Base-by-base conservation (phyloP, 1,140 invertebrate genomes). In the Lepidotrigona ventralis region DNA sequence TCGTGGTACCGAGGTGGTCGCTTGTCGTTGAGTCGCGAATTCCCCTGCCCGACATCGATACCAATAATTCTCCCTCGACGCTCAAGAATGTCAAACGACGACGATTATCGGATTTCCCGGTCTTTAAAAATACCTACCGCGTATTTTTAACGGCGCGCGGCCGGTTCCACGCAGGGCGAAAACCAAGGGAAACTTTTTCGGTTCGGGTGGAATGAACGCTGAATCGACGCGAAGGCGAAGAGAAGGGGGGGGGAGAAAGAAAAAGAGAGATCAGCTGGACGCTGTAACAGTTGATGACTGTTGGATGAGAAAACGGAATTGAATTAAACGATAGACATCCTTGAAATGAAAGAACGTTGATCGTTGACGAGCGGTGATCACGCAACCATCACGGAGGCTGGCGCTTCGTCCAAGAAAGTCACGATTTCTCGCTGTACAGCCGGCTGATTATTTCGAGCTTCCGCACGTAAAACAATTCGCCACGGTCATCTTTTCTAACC, bases 21-120 rank as follows among this genome's bases (percentile, higher is more conserved):
- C 21, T 77, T 39, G 75, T 78, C 64, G 60, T 78, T 69, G 60
- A 81, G 84, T 69, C 33, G 77, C 54, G 9, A 84, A 81, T 87
- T 87, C 78, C 85, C 26, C 17, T 53, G 9, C 26, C 17, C 58
- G 9, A 54, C 21, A 51, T 74, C 68, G 60, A 83, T 81, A 87
- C 73, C 69, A 74, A 86, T 39, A 39, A 39, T 84, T 73, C 46
- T 11, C 46, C 8, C 5, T 9, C 76, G 53, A 60, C 58, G 19
- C n/a, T 58, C 46, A 63, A 26, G 82, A 87, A 87, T 87, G 71
- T 26, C 76, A 74, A 77, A 74, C 66, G 46, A 1, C 29, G 15
- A 26, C 21, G 46, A 72, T 83, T 79, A 68, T 33, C 66, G 33
- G 17, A 75, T 74, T 83, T 83, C 19, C 51, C 26, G 4, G 51